phyloP scores from a whole-genome alignment of 2,888 invertebrate genomes.

The Malacosoma neustria region DNA sequence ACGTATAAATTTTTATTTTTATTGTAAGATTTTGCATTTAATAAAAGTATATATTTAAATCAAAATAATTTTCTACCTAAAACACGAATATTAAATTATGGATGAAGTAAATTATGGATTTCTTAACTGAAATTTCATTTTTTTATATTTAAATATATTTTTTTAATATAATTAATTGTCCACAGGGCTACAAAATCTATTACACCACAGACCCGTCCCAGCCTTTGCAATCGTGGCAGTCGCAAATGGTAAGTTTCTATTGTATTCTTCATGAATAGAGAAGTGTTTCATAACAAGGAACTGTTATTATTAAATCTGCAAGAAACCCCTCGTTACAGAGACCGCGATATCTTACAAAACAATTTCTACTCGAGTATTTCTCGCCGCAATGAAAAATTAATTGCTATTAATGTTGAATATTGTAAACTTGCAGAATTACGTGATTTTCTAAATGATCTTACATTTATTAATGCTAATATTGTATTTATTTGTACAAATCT shows the following conservation, averaged over 20 bases:
- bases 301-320: background rate
- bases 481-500: no score
- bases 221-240: constrained; percentile 92
- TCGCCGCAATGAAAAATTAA: background rate
- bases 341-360: background rate
- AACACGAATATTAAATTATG: no score
- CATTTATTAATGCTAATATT: no score
- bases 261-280: background rate
- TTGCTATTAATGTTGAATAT: no score
- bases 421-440: no score
- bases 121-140: background rate
- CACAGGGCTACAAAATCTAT: constrained; percentile 96
- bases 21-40: no score
- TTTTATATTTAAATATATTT: constrained; percentile 3
- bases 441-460: no score
- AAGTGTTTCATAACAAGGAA: background rate
- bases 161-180: constrained; percentile 16
- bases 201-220: constrained; percentile 93
- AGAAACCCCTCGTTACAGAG: background rate
- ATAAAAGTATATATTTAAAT: no score
- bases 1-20: no score
- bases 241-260: constrained; percentile 80
- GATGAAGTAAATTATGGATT: no score
- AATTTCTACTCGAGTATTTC: background rate
- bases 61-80: no score